phyloP scores from a whole-genome alignment of 2,797 vertebrate genomes.

The Sebastes oblongus region DNA sequence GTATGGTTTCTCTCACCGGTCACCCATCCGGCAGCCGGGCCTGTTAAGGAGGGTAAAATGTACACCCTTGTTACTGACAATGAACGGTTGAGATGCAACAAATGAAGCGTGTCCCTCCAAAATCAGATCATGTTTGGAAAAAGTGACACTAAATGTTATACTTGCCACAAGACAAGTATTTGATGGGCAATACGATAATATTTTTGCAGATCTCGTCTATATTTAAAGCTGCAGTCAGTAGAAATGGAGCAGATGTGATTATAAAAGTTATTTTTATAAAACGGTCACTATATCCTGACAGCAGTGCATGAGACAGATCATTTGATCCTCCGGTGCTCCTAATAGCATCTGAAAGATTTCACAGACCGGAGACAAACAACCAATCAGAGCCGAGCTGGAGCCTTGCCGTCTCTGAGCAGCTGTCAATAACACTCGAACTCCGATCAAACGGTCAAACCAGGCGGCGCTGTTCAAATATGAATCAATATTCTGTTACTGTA shows the following conservation, averaged over 20 bases:
- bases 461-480: no score
- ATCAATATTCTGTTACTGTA: no score
- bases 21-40: conserved; percentile 32
- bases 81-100: conserved; percentile 33
- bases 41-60: conserved; percentile 45
- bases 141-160: conserved; percentile 1
- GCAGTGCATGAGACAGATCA: no score
- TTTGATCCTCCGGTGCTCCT: not conserved
- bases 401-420: no score
- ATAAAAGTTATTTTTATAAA: no score
- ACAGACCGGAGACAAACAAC: not conserved
- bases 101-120: not conserved
- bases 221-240: not conserved
- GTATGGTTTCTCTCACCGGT: conserved; percentile 62
- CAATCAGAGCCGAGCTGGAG: no score
- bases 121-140: conserved; percentile 39
- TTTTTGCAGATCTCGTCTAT: not conserved
- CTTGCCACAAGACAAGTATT: not conserved
- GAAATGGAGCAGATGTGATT: not conserved
- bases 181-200: not conserved
- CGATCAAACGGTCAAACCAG: no score
- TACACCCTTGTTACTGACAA: conserved; percentile 28
- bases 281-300: not conserved
- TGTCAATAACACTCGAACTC: no score
- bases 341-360: not conserved